phyloP scores from a whole-genome alignment of 2,113 vertebrate genomes.

The Syngnathus typhle region DNA sequence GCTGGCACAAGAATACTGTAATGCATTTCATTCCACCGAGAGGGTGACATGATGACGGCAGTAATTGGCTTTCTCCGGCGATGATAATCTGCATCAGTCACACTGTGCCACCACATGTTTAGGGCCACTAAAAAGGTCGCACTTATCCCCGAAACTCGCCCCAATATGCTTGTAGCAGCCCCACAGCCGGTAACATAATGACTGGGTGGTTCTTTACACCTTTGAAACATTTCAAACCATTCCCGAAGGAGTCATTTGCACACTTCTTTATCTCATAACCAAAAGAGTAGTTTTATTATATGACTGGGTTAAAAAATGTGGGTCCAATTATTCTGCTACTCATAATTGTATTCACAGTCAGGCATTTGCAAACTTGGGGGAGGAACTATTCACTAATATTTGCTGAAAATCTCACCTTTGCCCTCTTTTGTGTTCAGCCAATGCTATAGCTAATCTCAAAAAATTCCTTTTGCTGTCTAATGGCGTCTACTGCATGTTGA shows the following conservation, averaged over 20 bases:
- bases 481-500: too few relatives aligned
- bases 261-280: neutral
- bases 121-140: conserved; percentile 58
- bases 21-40: conserved; percentile 58
- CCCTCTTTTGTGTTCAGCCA: too few relatives aligned
- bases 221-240: neutral
- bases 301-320: neutral
- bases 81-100: conserved; percentile 69
- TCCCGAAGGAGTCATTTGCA: neutral
- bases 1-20: conserved; percentile 45
- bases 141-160: conserved; percentile 32
- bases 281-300: neutral
- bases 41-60: conserved; percentile 58
- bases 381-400: too few relatives aligned
- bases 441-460: too few relatives aligned
- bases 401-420: too few relatives aligned
- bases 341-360: too few relatives aligned
- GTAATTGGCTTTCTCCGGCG: conserved; percentile 67
- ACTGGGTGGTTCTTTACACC: neutral
- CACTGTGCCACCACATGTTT: conserved; percentile 49
- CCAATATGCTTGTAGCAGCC: conserved; percentile 23
- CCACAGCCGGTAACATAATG: neutral
- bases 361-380: too few relatives aligned
- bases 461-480: too few relatives aligned
- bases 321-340: neutral